phyloP scores from a whole-genome alignment of 2,113 vertebrate genomes.

The Lagopus muta region DNA sequence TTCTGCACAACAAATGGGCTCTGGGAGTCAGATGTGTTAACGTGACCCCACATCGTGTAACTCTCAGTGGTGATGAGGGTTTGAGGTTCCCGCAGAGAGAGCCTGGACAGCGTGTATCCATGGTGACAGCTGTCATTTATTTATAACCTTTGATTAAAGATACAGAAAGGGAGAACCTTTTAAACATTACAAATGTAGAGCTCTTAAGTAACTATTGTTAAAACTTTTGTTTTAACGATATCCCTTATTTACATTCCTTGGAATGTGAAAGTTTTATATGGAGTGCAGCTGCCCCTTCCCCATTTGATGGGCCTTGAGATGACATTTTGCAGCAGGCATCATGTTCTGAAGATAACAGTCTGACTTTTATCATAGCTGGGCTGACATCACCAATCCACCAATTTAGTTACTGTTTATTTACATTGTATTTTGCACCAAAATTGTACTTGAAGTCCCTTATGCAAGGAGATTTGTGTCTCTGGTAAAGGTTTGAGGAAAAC shows the following conservation, averaged over 20 bases:
- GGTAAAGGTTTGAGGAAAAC: neutral
- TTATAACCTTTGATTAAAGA: conserved; percentile 48
- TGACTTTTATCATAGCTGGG: neutral
- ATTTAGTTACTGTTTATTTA: neutral
- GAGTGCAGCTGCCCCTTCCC: neutral
- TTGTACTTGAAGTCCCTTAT: neutral
- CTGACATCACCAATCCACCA: neutral
- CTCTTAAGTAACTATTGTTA: neutral
- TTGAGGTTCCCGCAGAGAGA: conserved; percentile 40
- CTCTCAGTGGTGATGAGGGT: neutral
- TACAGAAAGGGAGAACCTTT: neutral
- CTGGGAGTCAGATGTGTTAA: conserved; percentile 44
- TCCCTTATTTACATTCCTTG: conserved; percentile 9
- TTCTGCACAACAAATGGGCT: conserved; percentile 13
- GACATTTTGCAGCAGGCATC: neutral
- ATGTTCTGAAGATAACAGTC: neutral
- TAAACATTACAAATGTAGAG: neutral
- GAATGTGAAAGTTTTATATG: neutral
- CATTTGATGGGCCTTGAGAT: neutral
- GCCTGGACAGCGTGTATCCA: conserved; percentile 16
- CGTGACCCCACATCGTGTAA: neutral
- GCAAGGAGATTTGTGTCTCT: neutral
- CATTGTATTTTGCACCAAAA: neutral
- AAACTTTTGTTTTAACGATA: conserved; percentile 3
- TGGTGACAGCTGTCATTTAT: conserved; percentile 45